phyloP scores from a whole-genome alignment of 2,113 vertebrate species.

The Seriola dumerili region DNA sequence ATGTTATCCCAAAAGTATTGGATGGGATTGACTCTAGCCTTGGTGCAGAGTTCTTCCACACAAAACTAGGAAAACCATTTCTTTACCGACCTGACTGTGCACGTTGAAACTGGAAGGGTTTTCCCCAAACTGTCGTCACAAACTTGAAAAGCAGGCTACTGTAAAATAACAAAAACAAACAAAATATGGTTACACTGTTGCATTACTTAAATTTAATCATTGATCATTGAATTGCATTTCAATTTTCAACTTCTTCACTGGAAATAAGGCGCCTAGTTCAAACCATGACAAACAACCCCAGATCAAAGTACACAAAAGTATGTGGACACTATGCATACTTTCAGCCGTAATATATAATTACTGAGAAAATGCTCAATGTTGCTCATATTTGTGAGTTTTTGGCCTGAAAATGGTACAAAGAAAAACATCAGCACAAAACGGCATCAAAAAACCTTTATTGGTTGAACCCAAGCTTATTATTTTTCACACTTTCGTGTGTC shows the following conservation, averaged over 20 bases:
- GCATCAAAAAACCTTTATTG: not conserved
- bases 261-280: not conserved
- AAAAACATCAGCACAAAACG: not conserved
- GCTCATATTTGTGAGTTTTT: not conserved
- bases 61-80: no score
- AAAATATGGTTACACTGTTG: no score
- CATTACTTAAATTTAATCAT: no score
- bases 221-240: no score
- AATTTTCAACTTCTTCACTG: no score
- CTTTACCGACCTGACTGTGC: not conserved
- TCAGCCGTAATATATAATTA: no score
- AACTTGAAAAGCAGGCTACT: no score
- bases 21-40: no score
- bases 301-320: not conserved
- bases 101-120: not conserved
- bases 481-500: slow-evolving; percentile 8
- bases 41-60: no score
- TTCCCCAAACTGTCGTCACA: not conserved
- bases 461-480: slow-evolving; percentile 3
- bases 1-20: no score
- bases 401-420: not conserved
- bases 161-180: no score
- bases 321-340: not conserved
- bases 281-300: not conserved
- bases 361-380: not conserved